Evolutionary conservation across 1,140 invertebrate species (phyloP).

Genomic region (Tachypleus tridentatus): DNA sequence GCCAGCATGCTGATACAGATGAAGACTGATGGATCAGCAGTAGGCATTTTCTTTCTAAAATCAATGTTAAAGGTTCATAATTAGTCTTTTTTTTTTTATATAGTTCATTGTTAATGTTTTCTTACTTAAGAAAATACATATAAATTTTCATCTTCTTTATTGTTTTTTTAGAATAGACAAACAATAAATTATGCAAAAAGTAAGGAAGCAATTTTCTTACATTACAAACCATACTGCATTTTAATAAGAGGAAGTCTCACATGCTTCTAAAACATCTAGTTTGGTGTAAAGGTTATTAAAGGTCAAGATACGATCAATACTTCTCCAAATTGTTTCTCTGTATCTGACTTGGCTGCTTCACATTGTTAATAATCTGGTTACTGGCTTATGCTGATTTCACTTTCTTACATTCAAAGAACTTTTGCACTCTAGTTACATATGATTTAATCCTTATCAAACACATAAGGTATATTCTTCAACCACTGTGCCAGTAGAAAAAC

Average conservation of each 20-base stretch:
- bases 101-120: no score
- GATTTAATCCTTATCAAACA: neutral
- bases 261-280: no score
- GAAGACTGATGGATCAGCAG: constrained; percentile 75
- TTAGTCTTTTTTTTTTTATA: neutral
- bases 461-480: constrained; percentile 1
- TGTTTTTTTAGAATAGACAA: neutral
- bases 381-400: no score
- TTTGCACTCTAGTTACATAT: no score
- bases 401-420: no score
- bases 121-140: no score
- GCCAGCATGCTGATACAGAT: constrained; percentile 88
- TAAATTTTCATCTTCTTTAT: constrained; percentile 4
- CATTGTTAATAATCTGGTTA: no score
- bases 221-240: neutral
- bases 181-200: neutral
- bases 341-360: no score
- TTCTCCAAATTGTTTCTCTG: no score
- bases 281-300: no score
- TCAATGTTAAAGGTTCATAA: neutral
- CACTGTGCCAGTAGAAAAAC: neutral
- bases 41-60: constrained; percentile 28
- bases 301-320: no score
- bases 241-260: no score
- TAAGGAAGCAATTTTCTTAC: constrained; percentile 3